Evolutionary conservation across 37 sponge, comb jelly and placozoan species (phyloP), one percentile per base, ranked within the genome.

Genomic region (Ephydatia muelleri): DNA sequence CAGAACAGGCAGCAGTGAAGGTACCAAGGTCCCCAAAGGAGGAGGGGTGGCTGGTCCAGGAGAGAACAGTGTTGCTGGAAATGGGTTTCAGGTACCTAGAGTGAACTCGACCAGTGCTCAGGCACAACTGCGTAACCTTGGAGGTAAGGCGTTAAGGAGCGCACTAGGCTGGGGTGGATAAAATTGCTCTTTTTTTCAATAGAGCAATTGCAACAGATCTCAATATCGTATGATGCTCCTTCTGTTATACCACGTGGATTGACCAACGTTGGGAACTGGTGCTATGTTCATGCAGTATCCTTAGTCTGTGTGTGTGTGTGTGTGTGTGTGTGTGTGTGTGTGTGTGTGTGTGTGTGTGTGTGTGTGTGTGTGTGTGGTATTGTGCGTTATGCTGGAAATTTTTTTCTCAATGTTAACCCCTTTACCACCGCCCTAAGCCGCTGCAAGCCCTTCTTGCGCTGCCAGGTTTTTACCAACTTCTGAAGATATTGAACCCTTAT

Each of bases 201-300:
- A 93, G 93, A 86, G 30, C 86, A 93, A 49, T 73, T 93, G 78
- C 29, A 38, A 14, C 5, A 72, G 21, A 36, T 72, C 77, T n/a
- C 22, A 2, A 70, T 92, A 68, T 49, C 49, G 4, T 86, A 91
- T 76, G 35, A 73, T 11, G 3, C 85, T 0, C 77, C 86, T 5
- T 19, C 38, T 0, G 30, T 95, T 65, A 73, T 85, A n/a, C 97
- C 93, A 6, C 83, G 97, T n/a, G 97, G 97, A 2, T 87, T 97
- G 68, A 72, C 92, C 75, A 97, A 97, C 86, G 79, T 77, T 43
- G 95, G 88, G 13, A 94, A 94, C 82, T 77, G 85, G 80, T 97
- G 97, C 73, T 97, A 94, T 75, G 80, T 97, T 27, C 94, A 96
- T 84, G 87, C 94, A 84, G 97, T 92, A 89, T 87, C 91, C 90